These are phyloP conservation scores for Hypomesus transpacificus DNA, from an alignment of 2,113 vertebrate genomes.

Conservation along the genomic window DNA sequence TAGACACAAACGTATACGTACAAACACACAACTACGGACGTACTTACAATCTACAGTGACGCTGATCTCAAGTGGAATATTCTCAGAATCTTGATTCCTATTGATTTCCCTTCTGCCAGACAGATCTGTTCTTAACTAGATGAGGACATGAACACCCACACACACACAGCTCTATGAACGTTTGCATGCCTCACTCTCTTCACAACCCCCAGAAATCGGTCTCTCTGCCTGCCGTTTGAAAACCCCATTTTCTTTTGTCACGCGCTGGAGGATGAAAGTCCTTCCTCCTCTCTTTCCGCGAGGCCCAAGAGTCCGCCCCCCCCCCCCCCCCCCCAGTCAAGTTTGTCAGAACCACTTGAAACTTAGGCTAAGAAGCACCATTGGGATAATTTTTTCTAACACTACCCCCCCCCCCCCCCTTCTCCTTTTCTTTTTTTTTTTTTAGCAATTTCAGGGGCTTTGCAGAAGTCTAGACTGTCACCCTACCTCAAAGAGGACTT, in stretches of 20 bases:
- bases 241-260: constrained; percentile 43
- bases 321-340: constrained; percentile 5
- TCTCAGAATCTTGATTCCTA: too few relatives aligned
- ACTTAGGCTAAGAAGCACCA: neutral
- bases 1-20: too few relatives aligned
- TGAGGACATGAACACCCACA: neutral
- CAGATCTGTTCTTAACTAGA: too few relatives aligned
- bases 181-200: constrained; percentile 16
- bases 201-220: constrained; percentile 36
- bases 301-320: constrained; percentile 36
- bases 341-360: constrained; percentile 37
- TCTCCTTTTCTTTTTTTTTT: constrained; percentile 14
- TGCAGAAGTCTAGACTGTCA: constrained; percentile 31
- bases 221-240: constrained; percentile 30
- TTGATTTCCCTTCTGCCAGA: too few relatives aligned
- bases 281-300: constrained; percentile 42
- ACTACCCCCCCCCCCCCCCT: constrained; percentile 3
- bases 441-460: neutral
- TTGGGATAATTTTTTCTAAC: constrained; percentile 47
- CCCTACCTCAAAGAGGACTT: constrained; percentile 20
- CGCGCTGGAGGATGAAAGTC: constrained; percentile 35
- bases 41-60: too few relatives aligned
- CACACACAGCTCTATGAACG: neutral
- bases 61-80: too few relatives aligned
- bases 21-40: too few relatives aligned